Conservation (phyloP, 1,140 invertebrate genomes). For the Aphelenchoides fujianensis region DNA sequence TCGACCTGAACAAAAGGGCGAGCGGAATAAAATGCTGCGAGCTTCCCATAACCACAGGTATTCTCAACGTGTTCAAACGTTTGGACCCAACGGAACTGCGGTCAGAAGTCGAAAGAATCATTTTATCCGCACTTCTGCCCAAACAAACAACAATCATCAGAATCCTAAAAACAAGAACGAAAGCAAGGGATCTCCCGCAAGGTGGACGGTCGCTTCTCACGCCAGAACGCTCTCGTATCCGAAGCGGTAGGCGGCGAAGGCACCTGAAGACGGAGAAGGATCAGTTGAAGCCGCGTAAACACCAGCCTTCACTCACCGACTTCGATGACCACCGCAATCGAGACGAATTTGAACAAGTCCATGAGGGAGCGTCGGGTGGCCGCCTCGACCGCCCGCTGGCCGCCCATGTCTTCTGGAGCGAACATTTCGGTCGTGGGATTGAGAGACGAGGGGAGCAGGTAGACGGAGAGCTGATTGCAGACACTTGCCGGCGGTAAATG, state of each 20-base stretch:
- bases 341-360: background rate
- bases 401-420: background rate
- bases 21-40: background rate
- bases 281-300: background rate
- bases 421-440: background rate
- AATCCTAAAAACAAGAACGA: background rate
- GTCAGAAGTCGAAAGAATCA: background rate
- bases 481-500: background rate
- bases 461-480: background rate
- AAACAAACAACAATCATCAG: background rate
- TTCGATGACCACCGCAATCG: background rate
- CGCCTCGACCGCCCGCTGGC: background rate
- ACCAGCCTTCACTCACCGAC: background rate
- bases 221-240: background rate
- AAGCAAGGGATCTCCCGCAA: background rate
- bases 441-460: background rate
- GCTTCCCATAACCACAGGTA: background rate
- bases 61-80: background rate
- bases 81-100: background rate
- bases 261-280: background rate
- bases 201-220: background rate
- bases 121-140: too few species aligned
- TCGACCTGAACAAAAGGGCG: background rate
- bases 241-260: slow-evolving; percentile 3
- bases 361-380: background rate